Base-by-base conservation (phyloP, 2,797 vertebrate genomes). In the Crenuchus spilurus region DNA sequence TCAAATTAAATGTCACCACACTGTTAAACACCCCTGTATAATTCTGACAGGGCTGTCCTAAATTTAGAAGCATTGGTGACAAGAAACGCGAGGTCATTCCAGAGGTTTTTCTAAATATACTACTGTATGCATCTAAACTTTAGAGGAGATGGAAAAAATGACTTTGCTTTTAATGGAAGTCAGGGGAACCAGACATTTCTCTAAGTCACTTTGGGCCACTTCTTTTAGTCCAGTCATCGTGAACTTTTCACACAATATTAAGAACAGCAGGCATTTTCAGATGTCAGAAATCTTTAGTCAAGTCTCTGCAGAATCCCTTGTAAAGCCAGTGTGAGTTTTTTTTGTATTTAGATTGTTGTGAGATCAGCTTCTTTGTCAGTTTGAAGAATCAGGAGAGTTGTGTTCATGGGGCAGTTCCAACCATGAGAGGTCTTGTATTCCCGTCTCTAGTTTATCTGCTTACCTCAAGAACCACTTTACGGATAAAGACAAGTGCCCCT, bases 381-480 rank as follows among this genome's bases (percentile, higher is more conserved):
- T 58, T 49, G 10, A 71, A 71, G 39, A 71, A 65, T 71, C 51
- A 58, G 6, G 30, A 69, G 33, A 24, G 49, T 48, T 31, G n/a
- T 76, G 69, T 78, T 69, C 67, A 70, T 35, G 22, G 67, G 41
- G 51, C 48, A 72, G 41, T 75, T 72, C 64, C 41, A 51, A 72
- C 16, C 42, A 26, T 7, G 61, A 70, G 48, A 73, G 75, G 75
- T 46, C 65, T 76, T 72, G 42, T 60, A 72, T 80, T 81, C 65
- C 52, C 58, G 24, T 62, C 72, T 52, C 72, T 71, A 80, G 66
- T 79, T 74, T 68, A 63, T 67, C 63, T 31, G 20, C 66, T 52
- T 74, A 74, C 76, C 70, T 77, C 31, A 54, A 72, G 75, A 70
- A 72, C 49, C 74, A 55, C 68, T 80, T 81, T 76, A 65, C 75